A percentile compares a stretch with the other conserved stretches of the same genome.
Conservation (phyloP, 2,888 invertebrate genomes). For the Octonoba sinensis region DNA sequence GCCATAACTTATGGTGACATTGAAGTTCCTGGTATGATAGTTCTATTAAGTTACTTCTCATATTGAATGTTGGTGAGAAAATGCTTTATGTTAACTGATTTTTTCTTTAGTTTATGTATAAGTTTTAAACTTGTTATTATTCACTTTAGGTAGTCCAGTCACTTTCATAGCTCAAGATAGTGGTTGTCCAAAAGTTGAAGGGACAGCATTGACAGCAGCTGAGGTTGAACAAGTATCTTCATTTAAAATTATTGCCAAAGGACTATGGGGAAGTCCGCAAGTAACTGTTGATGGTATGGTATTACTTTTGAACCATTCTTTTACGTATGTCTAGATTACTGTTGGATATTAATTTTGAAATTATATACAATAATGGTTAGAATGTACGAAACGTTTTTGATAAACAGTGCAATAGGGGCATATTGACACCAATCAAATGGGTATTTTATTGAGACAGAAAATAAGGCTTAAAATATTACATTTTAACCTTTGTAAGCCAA, state of each 20-base stretch:
- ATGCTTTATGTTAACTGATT: background rate
- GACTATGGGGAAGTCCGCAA: conserved; percentile 73
- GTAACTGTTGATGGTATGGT: conserved; percentile 73
- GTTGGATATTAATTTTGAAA: too few relatives aligned
- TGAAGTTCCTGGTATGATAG: conserved; percentile 73
- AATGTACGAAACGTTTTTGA: background rate
- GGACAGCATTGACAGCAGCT: conserved; percentile 67
- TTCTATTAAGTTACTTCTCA: background rate
- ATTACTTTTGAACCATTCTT: too few relatives aligned
- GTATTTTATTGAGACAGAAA: too few relatives aligned
- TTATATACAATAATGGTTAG: too few relatives aligned
- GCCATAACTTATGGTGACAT: conserved; percentile 76
- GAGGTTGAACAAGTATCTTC: conserved; percentile 73
- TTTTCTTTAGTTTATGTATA: background rate
- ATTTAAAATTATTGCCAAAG: conserved; percentile 75
- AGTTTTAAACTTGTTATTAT: background rate
- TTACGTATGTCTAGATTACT: too few relatives aligned
- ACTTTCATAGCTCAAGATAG: conserved; percentile 73
- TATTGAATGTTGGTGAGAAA: conserved; percentile 5
- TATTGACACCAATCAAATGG: too few relatives aligned
- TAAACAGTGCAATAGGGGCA: background rate
- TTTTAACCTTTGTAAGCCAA: too few relatives aligned
- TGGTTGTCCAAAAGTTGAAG: conserved; percentile 66
- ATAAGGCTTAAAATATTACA: too few relatives aligned
- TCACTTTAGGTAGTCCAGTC: conserved; percentile 73